Evolutionary conservation across 1,140 invertebrate genomes (phyloP).

Genomic region (Popillia japonica): DNA sequence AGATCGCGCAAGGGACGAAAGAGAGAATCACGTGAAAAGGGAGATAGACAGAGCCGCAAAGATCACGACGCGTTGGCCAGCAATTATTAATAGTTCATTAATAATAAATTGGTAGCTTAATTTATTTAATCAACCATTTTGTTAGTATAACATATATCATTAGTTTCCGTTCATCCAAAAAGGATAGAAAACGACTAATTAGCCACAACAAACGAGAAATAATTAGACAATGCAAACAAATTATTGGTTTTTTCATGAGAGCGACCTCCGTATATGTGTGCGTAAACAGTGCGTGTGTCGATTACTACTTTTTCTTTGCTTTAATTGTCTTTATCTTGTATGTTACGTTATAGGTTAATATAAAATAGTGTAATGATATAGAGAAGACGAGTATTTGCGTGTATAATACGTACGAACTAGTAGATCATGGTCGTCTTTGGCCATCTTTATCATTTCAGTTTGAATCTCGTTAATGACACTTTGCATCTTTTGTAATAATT

Average conservation of each 20-base stretch:
- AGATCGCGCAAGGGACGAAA: background rate
- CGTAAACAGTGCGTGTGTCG: background rate
- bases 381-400: background rate
- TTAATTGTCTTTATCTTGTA: background rate
- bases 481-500: no score
- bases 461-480: no score
- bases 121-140: constrained; percentile 35
- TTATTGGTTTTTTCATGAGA: constrained; percentile 5
- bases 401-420: background rate
- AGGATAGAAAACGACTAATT: constrained; percentile 24
- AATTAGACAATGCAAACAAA: constrained; percentile 30
- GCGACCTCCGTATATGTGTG: no score
- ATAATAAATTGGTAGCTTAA: constrained; percentile 35
- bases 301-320: background rate
- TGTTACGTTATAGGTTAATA: background rate
- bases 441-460: no score
- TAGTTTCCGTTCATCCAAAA: constrained; percentile 21
- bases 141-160: constrained; percentile 35
- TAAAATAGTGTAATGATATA: background rate
- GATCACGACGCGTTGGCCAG: background rate
- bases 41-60: background rate
- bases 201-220: constrained; percentile 27
- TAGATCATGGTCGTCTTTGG: no score
- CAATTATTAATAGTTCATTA: constrained; percentile 34
- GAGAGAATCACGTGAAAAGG: background rate